Evolutionary conservation across 2,888 invertebrate species (phyloP).

Genomic region (Bellardia bayeri): DNA sequence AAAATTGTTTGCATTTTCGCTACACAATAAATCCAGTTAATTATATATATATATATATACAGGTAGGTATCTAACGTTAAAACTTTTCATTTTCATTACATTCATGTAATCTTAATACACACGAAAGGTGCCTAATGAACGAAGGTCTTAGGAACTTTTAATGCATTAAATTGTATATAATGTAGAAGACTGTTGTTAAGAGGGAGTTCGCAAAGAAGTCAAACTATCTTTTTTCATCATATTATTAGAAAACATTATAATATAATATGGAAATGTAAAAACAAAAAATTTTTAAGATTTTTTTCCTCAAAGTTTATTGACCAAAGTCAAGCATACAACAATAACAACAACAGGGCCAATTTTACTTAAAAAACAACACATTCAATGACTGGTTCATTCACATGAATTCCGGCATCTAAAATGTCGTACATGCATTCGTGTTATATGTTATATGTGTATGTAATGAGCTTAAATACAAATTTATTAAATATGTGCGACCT

Average conservation of each 20-base stretch:
- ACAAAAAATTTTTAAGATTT: no score
- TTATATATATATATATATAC: background rate
- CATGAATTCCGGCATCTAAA: background rate
- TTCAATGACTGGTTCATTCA: slow-evolving; percentile 25
- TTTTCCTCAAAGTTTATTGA: slow-evolving; percentile 32
- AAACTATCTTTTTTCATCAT: no score
- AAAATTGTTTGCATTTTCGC: slow-evolving; percentile 1
- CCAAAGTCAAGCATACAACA: slow-evolving; percentile 53
- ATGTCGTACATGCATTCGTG: background rate
- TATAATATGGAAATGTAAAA: no score
- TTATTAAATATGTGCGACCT: slow-evolving; percentile 62
- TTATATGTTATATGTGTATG: background rate
- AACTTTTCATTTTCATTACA: background rate
- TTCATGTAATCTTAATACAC: background rate
- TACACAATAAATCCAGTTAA: background rate
- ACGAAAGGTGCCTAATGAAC: no score
- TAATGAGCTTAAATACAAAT: slow-evolving; percentile 50
- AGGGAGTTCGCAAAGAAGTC: no score
- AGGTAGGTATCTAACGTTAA: background rate
- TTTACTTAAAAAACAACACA: slow-evolving; percentile 7
- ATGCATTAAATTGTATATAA: no score
- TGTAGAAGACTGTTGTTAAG: no score
- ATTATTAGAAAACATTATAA: no score
- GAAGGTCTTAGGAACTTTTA: no score
- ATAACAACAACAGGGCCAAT: slow-evolving; percentile 5